Evolutionary conservation across 2,888 invertebrate genomes (phyloP), one percentile per base, ranked within the genome.

Genomic region (Caenorhabditis sp.): DNA sequence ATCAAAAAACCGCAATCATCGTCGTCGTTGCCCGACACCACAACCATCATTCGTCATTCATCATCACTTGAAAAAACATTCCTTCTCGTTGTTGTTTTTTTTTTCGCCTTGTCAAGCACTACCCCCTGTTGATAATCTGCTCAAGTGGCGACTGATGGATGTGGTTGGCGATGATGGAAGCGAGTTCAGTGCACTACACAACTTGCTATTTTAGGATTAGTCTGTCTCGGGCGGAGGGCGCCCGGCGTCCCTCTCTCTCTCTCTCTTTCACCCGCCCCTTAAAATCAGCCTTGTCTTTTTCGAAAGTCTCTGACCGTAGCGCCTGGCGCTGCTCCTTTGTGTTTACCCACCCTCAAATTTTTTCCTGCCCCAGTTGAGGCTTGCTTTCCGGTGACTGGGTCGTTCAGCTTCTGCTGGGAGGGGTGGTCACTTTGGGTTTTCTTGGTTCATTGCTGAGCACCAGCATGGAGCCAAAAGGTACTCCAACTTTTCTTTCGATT

Each of bases 341-440:
- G 70, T 79, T 70, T 79, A 70, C 64, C 79, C 79, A 79, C 79
- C 70, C 79, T 70, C 68, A 70, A 70, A 59, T 59, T 79, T 79
- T 79, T 79, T 54, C 54, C 54, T 47, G 24, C 68, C 70, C 66
- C 14, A 38, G 66, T 58, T 54, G 59, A 63, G 44, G 64, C 61
- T 64, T 70, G 79, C 64, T 79, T 79, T 72, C 70, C 70, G 70
- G 61, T 63, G 49, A 63, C 61, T 38, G 22, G 22, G 49, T 68
- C 26, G 51, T 41, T 66, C 12, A 6, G 31, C 31, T 35, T 8
- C 31, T 35, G 31, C 31, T 35, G 31, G 31, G 5, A 6, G 31
- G 31, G 47, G 22, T 68, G 51, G 38, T 68, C 54, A 51, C 47
- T 54, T 31, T 10, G n/a, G 72, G 31, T 54, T 47, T 31, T 41